Base-by-base conservation (phyloP, 2,797 vertebrate genomes). In the Pipistrellus pygmaeus region DNA sequence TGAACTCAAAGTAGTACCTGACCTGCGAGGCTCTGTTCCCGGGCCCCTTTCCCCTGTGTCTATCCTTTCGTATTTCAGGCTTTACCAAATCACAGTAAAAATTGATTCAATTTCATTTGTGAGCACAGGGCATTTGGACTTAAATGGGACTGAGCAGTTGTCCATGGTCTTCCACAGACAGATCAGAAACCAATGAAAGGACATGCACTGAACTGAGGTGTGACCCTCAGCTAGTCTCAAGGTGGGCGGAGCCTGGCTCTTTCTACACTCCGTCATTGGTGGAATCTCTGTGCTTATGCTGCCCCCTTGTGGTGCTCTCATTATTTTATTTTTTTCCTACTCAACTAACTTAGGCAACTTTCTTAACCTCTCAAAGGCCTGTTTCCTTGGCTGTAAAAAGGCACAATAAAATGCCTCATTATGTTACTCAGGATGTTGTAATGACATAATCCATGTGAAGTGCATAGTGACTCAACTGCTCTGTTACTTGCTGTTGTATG, bases 401-500 rank as follows among this genome's bases (percentile, higher is more conserved):
- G 25, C 15, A 38, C 46, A 62, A 0, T 77, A 68, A 85, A 75
- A 85, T 48, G 53, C 1, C 2, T 17, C 14, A 3, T 62, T 57
- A 48, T n/a, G 32, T 46, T 80, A n/a, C 27, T 71, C 11, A 44
- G 75, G 69, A 57, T 8, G 21, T 62, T 25, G 21, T 8, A 66
- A 23, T 9, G 30, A 30, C 30, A 21, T 69, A 21, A 75, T 51
- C 41, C 55, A 20, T 0, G 20, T 20, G 8, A 55, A 68, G 18
- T 10, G 35, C 73, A 53, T 8, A 35, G 68, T 35, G 5, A 27
- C 77, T 41, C 44, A 15, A 5, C 86, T 72, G 69, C 55, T 32
- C 3, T 0, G 17, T 17, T n/a, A 55, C 62, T 32, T 71, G 80
- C 8, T 48, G 0, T 30, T 0, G 5, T 10, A 20, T 48, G 2